These are phyloP conservation scores for Orthosia cruda DNA, from an alignment of 2,888 invertebrate species.

Conservation along the genomic window DNA sequence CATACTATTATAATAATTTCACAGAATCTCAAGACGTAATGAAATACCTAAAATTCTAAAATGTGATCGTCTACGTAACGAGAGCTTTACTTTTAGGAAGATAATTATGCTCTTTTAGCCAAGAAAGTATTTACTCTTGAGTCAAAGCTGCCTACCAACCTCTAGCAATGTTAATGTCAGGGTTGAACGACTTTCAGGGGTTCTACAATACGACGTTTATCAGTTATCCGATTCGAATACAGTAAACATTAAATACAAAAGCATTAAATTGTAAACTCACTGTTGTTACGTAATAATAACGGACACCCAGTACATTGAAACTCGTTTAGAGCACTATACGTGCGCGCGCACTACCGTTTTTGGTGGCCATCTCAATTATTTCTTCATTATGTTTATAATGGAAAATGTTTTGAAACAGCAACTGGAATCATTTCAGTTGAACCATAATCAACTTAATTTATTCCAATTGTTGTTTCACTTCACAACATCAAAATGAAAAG, in stretches of 20 bases:
- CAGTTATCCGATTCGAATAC: slow-evolving; percentile 15
- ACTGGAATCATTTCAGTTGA: too few species aligned
- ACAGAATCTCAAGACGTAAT: slow-evolving; percentile 22
- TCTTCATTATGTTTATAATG: slow-evolving; percentile 1
- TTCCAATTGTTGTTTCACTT: neutral
- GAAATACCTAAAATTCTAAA: slow-evolving; percentile 22
- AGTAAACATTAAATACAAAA: slow-evolving; percentile 6
- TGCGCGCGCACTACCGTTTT: too few species aligned
- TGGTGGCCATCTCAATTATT: slow-evolving; percentile 15
- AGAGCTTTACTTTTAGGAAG: slow-evolving; percentile 15
- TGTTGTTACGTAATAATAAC: slow-evolving; percentile 55
- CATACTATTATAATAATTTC: slow-evolving; percentile 15
- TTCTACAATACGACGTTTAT: slow-evolving; percentile 1
- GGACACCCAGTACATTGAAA: slow-evolving; percentile 58
- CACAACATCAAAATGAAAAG: neutral
- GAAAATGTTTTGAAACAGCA: neutral
- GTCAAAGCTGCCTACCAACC: neutral
- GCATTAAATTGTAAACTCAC: slow-evolving; percentile 24
- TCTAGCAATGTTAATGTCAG: neutral
- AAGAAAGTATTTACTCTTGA: slow-evolving; percentile 7
- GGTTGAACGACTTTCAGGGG: neutral
- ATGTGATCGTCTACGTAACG: slow-evolving; percentile 9
- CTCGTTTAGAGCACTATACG: too few species aligned
- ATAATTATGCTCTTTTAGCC: slow-evolving; percentile 21
- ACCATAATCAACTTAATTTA: neutral